Conservation (phyloP, 2,888 invertebrate genomes). For the Linyphia triangularis region DNA sequence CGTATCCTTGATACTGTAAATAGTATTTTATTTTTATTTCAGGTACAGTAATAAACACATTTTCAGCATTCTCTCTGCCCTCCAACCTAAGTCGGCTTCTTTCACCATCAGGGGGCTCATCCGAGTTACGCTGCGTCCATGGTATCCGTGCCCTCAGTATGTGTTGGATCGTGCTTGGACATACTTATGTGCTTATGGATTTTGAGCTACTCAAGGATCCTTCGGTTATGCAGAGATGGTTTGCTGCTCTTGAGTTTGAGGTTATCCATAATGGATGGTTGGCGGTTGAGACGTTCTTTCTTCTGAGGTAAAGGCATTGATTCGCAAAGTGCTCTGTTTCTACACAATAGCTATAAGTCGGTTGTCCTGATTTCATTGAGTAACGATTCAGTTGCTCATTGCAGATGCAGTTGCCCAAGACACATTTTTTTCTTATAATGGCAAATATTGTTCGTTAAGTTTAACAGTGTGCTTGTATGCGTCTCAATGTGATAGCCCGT, state of each 20-base stretch:
- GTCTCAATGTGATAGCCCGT: too few species aligned
- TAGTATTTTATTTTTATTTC: background rate
- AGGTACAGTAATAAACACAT: background rate
- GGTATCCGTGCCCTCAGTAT: slow-evolving; percentile 49
- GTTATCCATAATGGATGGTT: slow-evolving; percentile 53
- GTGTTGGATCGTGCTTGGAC: slow-evolving; percentile 51
- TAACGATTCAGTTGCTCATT: too few species aligned
- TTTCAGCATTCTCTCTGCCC: slow-evolving; percentile 40
- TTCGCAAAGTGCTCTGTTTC: too few species aligned
- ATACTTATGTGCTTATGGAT: slow-evolving; percentile 42
- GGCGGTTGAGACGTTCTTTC: slow-evolving; percentile 50
- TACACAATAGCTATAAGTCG: too few species aligned
- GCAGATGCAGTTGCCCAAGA: too few species aligned
- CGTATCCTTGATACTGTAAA: background rate
- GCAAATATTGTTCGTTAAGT: too few species aligned
- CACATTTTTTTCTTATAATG: too few species aligned
- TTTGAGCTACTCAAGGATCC: slow-evolving; percentile 63
- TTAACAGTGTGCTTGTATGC: too few species aligned
- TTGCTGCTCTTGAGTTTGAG: slow-evolving; percentile 26
- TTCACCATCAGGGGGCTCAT: slow-evolving; percentile 1
- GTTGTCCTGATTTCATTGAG: too few species aligned
- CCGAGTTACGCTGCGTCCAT: slow-evolving; percentile 54
- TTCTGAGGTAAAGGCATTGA: slow-evolving; percentile 56
- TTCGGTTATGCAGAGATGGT: slow-evolving; percentile 13
- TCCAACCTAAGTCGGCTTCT: slow-evolving; percentile 41